These are phyloP conservation scores for Matsumurasca onukii DNA, from an alignment of 1,140 invertebrate genomes.

Conservation along the genomic window DNA sequence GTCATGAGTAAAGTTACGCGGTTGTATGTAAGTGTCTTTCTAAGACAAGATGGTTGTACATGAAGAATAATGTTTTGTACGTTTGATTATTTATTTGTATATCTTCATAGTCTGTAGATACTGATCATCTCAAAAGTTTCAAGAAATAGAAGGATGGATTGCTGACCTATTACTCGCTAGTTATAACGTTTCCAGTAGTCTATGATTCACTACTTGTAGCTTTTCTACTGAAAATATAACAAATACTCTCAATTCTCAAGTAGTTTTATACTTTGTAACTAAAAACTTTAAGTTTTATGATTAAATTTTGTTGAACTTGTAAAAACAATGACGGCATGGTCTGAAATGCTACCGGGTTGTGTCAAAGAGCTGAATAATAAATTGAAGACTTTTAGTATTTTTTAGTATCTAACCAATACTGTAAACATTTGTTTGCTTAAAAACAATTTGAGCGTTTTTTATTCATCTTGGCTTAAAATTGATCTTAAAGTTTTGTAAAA, in stretches of 20 bases:
- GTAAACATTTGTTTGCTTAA: neutral
- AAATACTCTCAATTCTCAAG: neutral
- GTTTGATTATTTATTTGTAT: neutral
- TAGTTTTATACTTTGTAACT: neutral
- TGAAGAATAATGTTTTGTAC: no score
- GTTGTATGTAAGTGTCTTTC: neutral
- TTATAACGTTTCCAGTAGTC: neutral
- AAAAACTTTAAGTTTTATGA: neutral
- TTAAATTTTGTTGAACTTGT: neutral
- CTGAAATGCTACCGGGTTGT: neutral
- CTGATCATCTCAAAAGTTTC: neutral
- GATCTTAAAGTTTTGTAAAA: no score
- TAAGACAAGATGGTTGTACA: neutral
- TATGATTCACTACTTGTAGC: neutral
- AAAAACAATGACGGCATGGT: neutral
- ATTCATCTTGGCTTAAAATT: neutral
- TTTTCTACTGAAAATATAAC: neutral
- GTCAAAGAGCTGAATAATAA: neutral
- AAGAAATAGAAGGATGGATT: neutral
- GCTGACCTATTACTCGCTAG: neutral
- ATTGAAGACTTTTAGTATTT: neutral
- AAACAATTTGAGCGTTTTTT: neutral
- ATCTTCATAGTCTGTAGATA: neutral
- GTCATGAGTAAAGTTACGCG: no score
- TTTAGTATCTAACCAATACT: neutral